Base-by-base conservation (phyloP, 2,797 vertebrate genomes). In the Sandelia bainsii region DNA sequence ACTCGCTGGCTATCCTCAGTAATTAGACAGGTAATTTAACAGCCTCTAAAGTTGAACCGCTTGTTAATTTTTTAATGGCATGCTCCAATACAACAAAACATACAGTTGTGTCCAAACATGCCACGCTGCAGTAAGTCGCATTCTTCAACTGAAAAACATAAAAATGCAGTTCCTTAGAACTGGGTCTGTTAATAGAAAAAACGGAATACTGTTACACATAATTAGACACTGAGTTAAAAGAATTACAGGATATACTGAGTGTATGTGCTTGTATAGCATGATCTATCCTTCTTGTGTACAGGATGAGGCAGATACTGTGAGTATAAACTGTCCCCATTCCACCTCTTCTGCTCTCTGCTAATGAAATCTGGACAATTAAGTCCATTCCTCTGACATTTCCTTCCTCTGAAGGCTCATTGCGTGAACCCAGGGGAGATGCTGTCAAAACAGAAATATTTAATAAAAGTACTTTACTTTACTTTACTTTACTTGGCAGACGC, bases 391-490 rank as follows among this genome's bases (percentile, higher is more conserved):
- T 69, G 53, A 77, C 34, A 19, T 56, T 64, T 42, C n/a, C n/a
- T 48, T 52, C 51, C 37, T 72, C 79, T 77, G 62, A 71, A 69
- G 63, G 51, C 32, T 83, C 54, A 25, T 0, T 62, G 48, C 16
- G 11, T 45, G 69, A 77, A 49, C 34, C 22, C 62, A 63, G 61
- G 72, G 56, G 57, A 77, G 34, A 54, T 3, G 46, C 32, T 17
- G 5, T 69, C 63, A 57, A 68, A 84, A 85, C 54, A 44, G 56
- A 39, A 68, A 67, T 37, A 67, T 52, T 56, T 50, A 62, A 80
- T 66, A 56, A 78, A 77, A 64, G n/a, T n/a, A n/a, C n/a, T n/a
- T n/a, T n/a, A n/a, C n/a, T n/a, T n/a, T n/a, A n/a, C n/a, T n/a
- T n/a, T n/a, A n/a, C n/a, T n/a, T n/a, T n/a, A n/a, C n/a, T n/a